Conservation (phyloP, 2,888 invertebrate species). For the Chirona hameri region DNA sequence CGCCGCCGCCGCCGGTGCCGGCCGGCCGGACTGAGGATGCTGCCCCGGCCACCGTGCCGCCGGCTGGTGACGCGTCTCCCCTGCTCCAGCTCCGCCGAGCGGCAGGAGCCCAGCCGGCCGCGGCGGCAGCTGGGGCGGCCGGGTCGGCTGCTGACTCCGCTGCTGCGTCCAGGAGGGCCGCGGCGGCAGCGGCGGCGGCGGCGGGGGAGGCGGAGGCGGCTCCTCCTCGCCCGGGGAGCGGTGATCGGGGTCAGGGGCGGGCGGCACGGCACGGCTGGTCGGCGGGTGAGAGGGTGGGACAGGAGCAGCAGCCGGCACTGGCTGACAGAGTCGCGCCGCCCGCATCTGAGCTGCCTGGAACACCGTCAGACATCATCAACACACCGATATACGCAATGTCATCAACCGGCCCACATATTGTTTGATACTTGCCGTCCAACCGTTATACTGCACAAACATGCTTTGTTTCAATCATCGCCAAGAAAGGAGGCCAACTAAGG, state of each 20-base stretch:
- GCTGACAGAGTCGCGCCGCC: background rate
- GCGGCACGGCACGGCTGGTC: background rate
- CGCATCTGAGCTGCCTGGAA: slow-evolving; percentile 2
- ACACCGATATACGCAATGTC: too few species aligned
- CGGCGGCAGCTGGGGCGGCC: background rate
- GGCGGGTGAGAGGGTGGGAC: background rate
- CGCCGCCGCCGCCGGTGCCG: background rate
- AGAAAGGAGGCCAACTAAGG: too few species aligned
- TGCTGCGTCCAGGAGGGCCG: background rate
- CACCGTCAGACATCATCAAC: too few species aligned
- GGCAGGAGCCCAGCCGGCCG: background rate
- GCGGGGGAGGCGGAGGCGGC: too few species aligned
- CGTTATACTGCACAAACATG: too few species aligned
- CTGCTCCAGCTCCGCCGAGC: background rate
- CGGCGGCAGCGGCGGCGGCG: background rate
- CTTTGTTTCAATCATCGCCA: too few species aligned
- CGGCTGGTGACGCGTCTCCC: background rate
- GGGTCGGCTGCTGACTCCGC: background rate
- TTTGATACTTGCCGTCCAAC: too few species aligned
- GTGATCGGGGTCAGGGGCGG: too few species aligned
- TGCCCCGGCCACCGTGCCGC: background rate
- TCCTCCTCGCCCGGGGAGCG: too few species aligned
- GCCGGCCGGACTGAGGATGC: background rate
- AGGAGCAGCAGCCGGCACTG: too few species aligned
- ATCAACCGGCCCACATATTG: too few species aligned